These are phyloP conservation scores for Drosophila novamexicana DNA, from an alignment of 1,140 invertebrate species.

Conservation along the genomic window DNA sequence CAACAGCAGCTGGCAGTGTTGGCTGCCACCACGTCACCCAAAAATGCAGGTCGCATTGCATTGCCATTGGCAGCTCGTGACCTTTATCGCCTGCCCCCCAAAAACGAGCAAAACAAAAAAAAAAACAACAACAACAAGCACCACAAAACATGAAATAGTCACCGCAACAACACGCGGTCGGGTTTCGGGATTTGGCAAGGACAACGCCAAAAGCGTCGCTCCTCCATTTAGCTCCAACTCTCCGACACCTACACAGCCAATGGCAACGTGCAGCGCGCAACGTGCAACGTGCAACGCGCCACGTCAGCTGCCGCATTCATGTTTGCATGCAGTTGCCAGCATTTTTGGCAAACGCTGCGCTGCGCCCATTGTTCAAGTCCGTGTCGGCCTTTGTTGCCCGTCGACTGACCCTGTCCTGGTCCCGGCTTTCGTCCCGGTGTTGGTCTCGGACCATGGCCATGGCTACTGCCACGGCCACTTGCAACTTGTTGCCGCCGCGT, in stretches of 20 bases:
- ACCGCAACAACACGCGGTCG: background rate
- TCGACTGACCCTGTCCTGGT: constrained; percentile 5
- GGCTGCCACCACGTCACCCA: constrained; percentile 15
- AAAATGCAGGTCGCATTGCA: constrained; percentile 65
- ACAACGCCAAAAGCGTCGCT: constrained; percentile 16
- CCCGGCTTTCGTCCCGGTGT: background rate
- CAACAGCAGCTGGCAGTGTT: constrained; percentile 26
- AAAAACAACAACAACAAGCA: constrained; percentile 33
- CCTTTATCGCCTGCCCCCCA: constrained; percentile 38
- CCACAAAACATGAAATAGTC: constrained; percentile 7
- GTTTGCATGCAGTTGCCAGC: constrained; percentile 62
- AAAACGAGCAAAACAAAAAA: constrained; percentile 11
- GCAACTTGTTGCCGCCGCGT: constrained; percentile 39
- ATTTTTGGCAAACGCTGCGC: constrained; percentile 49
- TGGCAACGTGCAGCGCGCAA: constrained; percentile 3
- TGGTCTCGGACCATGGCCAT: background rate
- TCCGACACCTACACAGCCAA: constrained; percentile 51
- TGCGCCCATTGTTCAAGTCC: constrained; percentile 31
- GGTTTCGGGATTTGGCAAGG: constrained; percentile 20
- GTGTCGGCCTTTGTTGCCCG: constrained; percentile 29
- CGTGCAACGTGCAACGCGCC: constrained; percentile 18
- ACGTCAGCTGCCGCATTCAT: constrained; percentile 50
- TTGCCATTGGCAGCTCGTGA: constrained; percentile 43
- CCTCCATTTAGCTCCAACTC: constrained; percentile 4
- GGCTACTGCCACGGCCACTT: constrained; percentile 17